Evolutionary conservation across 2,888 invertebrate species (phyloP).

Genomic region (Leptinotarsa peninsularis): DNA sequence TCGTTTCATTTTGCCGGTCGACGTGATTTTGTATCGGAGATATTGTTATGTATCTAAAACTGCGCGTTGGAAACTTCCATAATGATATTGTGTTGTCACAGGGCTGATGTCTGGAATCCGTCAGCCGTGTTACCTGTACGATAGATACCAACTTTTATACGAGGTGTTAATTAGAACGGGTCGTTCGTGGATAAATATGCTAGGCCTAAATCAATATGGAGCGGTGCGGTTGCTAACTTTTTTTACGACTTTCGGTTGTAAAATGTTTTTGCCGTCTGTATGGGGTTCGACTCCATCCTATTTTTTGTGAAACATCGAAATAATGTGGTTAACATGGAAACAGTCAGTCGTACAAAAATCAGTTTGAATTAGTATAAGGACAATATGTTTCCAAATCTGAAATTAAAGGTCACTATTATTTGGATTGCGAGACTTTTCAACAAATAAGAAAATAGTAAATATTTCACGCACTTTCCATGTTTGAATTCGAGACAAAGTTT

Average conservation of each 20-base stretch:
- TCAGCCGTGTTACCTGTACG: conserved; percentile 24
- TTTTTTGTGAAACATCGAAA: background rate
- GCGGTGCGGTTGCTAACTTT: conserved; percentile 9
- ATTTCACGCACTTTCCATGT: too few relatives aligned
- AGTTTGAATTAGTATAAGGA: background rate
- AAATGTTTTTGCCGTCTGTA: conserved; percentile 4
- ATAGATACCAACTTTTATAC: conserved; percentile 21
- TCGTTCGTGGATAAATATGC: conserved; percentile 20
- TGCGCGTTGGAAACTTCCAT: conserved; percentile 23
- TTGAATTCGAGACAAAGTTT: too few relatives aligned
- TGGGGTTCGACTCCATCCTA: background rate
- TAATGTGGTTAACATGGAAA: background rate
- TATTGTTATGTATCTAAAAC: conserved; percentile 24
- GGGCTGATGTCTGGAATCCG: conserved; percentile 8
- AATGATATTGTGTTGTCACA: conserved; percentile 24
- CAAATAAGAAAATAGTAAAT: too few relatives aligned
- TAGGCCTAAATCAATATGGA: conserved; percentile 33
- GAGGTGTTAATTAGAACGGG: conserved; percentile 31
- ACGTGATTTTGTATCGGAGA: conserved; percentile 20
- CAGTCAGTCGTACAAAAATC: background rate
- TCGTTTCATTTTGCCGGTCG: conserved; percentile 24
- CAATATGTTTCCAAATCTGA: too few relatives aligned
- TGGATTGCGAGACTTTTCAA: too few relatives aligned
- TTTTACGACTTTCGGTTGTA: conserved; percentile 12
- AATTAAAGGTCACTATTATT: too few relatives aligned